Conservation (phyloP, 2,797 vertebrate species). For the Rhinoraja longicauda region DNA sequence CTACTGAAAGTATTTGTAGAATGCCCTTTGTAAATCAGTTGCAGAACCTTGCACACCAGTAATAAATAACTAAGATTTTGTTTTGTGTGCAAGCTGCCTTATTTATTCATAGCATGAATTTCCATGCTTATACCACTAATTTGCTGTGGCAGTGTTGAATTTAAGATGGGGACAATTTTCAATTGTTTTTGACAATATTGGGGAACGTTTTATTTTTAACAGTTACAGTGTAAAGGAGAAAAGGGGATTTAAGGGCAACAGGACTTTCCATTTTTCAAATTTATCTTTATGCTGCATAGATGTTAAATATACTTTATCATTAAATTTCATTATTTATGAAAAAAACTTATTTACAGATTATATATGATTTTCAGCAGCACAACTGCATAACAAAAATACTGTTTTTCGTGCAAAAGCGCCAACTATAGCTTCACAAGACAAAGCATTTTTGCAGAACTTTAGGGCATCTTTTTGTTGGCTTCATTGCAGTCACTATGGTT, state of each 20-base stretch:
- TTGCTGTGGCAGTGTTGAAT: constrained; percentile 14
- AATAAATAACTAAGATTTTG: constrained; percentile 29
- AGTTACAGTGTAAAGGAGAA: too few relatives aligned
- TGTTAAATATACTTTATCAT: not conserved
- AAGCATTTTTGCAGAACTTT: not conserved
- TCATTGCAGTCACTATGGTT: not conserved
- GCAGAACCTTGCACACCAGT: not conserved
- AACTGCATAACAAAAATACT: not conserved
- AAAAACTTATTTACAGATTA: constrained; percentile 21
- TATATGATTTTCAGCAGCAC: not conserved
- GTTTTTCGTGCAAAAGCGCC: not conserved
- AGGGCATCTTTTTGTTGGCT: not conserved
- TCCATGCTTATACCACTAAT: constrained; percentile 23
- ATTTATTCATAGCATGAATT: not conserved
- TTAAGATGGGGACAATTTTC: not conserved
- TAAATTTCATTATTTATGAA: constrained; percentile 31
- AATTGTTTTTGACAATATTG: not conserved
- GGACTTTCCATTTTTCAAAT: not conserved
- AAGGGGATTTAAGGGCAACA: not conserved
- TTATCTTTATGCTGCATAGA: not conserved
- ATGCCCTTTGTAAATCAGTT: constrained; percentile 29
- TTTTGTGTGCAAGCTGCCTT: not conserved
- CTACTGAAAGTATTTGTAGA: constrained; percentile 22
- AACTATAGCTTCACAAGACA: not conserved
- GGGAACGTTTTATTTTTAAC: not conserved